Base-by-base conservation (phyloP, 2,888 invertebrate genomes). In the Eudemis profundana region DNA sequence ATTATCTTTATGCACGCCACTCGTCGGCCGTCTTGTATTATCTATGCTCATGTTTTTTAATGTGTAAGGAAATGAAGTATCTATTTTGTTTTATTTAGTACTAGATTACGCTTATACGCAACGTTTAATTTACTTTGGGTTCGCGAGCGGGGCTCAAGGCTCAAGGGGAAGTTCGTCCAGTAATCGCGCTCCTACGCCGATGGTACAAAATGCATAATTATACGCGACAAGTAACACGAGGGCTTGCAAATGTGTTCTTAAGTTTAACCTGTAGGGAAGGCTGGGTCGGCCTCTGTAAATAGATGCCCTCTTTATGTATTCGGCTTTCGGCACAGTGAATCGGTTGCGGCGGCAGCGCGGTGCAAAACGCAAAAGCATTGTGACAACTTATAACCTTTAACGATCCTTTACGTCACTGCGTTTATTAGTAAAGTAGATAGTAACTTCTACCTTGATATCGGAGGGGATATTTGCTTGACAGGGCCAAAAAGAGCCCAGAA, bases 141-240 rank as follows among this genome's bases (percentile, higher is more conserved):
- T 54, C n/a, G 15, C 54, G 12, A 56, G 54, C 2, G 15, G 17
- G 61, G 61, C 38, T 38, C 2, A 15, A 14, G 56, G 8, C 21
- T 51, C 42, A 15, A 4, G 46, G 64, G 51, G 65, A 74, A 75
- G 81, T 82, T 82, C 79, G 79, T 73, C 68, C 42, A 61, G 70
- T 73, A 76, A 80, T 79, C 83, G 83, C 82, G 83, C 71, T 74
- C 78, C 86, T 84, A 82, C 87, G 70, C 72, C 74, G 77, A 80
- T 79, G 87, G 90, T 89, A 89, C 90, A 89, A 89, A 90, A 78
- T 74, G 89, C 87, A 88, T 88, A 87, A 88, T 86, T 76, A 72
- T 77, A 77, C 73, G 75, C 73, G 73, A 67, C 70, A 75, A 10
- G 14, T 51, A 46, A 57, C 3, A 29, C 53, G 69, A 49, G 68